Evolutionary conservation across 2,113 vertebrate genomes (phyloP), one percentile per base, ranked within the genome.

Genomic region (Notiomystis cincta): DNA sequence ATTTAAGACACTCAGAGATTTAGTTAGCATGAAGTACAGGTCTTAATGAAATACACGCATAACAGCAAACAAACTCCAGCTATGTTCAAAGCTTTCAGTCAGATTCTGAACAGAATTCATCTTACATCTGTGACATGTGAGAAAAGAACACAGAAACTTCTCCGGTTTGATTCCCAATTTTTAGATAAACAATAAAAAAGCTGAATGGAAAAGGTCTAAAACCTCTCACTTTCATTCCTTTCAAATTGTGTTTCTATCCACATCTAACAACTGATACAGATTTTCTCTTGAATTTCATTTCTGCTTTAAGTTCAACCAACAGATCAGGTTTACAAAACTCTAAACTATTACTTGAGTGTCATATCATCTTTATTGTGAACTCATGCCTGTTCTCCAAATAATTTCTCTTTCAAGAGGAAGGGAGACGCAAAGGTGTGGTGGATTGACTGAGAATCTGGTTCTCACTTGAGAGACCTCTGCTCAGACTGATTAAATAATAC

Each of bases 1-100:
- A 94, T 94, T 96, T 95, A 94, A 95, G 92, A 94, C 78, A 91
- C 61, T 89, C 90, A 76, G 38, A 90, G 92, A 76, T 90, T 94
- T 90, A 90, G 92, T 95, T 87, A 96, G 96, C 90, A 76, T 31
- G 33, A 89, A 91, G 44, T 90, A 93, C 40, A 72, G 69, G 40
- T 71, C 85, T 96, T 93, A 97, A 94, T 76, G 92, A 96, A 95
- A 95, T 73, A 94, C n/a, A 93, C 54, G 65, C 23, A 18, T 47
- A 89, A 82, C 56, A 79, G 65, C 47, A 96, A 95, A 87, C 60
- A 87, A 97, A 57, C 54, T 40, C 66, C 37, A 93, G 47, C 42
- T 78, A 87, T 13, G 50, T 65, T 82, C 82, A 85, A 91, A 94
- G 70, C 45, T 57, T 88, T 80, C 82, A 90, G 66, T 79, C 48